phyloP scores from a whole-genome alignment of 2,888 invertebrate species.

The Ptilodon capucinus region DNA sequence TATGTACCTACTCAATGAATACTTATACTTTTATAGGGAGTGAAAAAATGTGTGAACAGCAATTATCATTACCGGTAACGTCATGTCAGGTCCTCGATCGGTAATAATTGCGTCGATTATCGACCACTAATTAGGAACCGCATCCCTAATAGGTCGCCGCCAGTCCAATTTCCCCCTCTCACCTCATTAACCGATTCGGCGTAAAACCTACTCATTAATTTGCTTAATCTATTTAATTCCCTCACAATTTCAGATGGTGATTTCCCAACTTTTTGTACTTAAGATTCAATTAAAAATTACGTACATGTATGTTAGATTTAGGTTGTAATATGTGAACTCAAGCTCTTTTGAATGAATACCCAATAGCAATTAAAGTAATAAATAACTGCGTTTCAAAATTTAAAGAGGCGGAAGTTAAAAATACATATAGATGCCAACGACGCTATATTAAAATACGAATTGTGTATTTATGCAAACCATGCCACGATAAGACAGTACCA shows the following conservation, averaged over 20 bases:
- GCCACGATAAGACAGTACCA: background rate
- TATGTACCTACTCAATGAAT: background rate
- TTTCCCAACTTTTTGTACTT: slow-evolving; percentile 23
- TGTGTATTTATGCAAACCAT: background rate
- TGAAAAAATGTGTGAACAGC: background rate
- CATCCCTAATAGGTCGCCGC: slow-evolving; percentile 19
- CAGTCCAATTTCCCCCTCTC: slow-evolving; percentile 17
- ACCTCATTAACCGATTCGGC: slow-evolving; percentile 4
- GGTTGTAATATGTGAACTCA: too few species aligned
- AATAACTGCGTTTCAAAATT: too few species aligned
- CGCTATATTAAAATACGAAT: background rate
- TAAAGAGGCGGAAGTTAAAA: too few species aligned
- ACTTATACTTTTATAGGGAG: background rate
- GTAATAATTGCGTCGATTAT: slow-evolving; percentile 33
- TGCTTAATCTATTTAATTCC: slow-evolving; percentile 30
- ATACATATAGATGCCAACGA: too few species aligned
- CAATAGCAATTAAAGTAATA: too few species aligned
- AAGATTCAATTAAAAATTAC: too few species aligned
- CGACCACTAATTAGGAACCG: slow-evolving; percentile 33
- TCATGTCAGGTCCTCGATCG: slow-evolving; percentile 9
- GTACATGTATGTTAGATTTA: too few species aligned
- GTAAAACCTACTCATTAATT: slow-evolving; percentile 36
- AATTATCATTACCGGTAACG: slow-evolving; percentile 7
- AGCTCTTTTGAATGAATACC: too few species aligned
- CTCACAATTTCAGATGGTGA: slow-evolving; percentile 36